Conservation (phyloP, 2,113 vertebrate genomes). For the Aphyosemion australe region DNA sequence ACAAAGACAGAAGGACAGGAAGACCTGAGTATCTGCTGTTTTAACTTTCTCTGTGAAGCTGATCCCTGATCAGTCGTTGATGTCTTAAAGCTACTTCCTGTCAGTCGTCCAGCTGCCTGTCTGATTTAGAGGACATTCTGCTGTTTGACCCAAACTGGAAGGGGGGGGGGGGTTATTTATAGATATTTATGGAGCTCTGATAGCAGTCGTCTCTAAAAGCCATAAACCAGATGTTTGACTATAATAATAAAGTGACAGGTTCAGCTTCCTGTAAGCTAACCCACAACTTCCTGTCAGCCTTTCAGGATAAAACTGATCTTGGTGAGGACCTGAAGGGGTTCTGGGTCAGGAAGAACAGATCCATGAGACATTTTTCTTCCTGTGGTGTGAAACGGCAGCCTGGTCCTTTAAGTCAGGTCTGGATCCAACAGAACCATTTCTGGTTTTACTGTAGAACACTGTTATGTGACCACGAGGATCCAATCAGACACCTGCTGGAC, state of each 20-base stretch:
- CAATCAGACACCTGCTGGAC: conserved; percentile 5
- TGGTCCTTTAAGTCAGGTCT: too few species aligned
- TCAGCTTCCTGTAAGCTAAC: too few species aligned
- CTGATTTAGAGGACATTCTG: not conserved
- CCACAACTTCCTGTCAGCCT: too few species aligned
- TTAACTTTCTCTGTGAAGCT: conserved; percentile 22
- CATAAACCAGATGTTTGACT: not conserved
- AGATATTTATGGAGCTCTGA: conserved; percentile 2
- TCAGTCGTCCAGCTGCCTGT: conserved; percentile 14
- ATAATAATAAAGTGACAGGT: too few species aligned
- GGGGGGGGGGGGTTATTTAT: not conserved
- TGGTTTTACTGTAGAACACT: not conserved
- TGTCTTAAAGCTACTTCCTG: conserved; percentile 39
- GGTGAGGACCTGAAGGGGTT: not conserved
- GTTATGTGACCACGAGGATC: too few species aligned
- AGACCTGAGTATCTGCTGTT: conserved; percentile 37
- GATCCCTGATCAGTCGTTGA: conserved; percentile 25
- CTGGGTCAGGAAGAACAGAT: too few species aligned
- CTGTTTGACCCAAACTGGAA: not conserved
- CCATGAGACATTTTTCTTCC: not conserved
- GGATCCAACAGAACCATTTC: not conserved
- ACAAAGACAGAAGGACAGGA: conserved; percentile 14
- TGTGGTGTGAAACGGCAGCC: not conserved
- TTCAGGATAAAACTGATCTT: too few species aligned
- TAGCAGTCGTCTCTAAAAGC: not conserved